Evolutionary conservation across 2,888 invertebrate genomes (phyloP), one percentile per base, ranked within the genome.

Genomic region (Meghimatium bilineatum): DNA sequence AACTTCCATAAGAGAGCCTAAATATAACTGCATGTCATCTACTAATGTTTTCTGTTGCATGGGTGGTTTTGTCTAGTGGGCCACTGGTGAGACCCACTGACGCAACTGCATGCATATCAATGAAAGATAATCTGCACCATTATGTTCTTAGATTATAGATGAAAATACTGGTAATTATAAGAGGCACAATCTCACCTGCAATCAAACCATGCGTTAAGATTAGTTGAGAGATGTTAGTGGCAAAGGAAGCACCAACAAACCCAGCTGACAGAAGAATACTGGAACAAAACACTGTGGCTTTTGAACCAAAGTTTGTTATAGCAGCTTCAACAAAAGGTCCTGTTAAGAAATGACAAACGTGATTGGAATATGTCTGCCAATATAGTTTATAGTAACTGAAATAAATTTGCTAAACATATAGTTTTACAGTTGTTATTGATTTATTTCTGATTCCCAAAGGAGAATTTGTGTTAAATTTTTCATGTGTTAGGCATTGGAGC

Each of bases 171-270:
- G n/a, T n/a, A n/a, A n/a, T n/a, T n/a, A n/a, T n/a, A n/a, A n/a
- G n/a, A 36, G 17, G 5, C 44, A 63, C 20, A 26, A 23, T 26
- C 79, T 44, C 84, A 89, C 88, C 88, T 85, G 87, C 87, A 29
- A 86, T 80, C n/a, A 86, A 29, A 10, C 88, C 86, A 74, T 88
- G 87, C 2, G 88, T 89, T 32, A 89, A 36, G 23, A 87, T 84
- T 0, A 89, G 77, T 36, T 82, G 67, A n/a, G 60, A 60, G 56
- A 87, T 75, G 23, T 66, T 82, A 12, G 26, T 69, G 20, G 85
- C 80, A 49, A 87, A 67, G 20, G 84, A 85, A 34, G 86, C 86
- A 20, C 84, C 86, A 10, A 87, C 8, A 82, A 85, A 85, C 36
- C 86, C 86, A 14, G 75, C n/a, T 26, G 76, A 60, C 10, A 87